Evolutionary conservation across 2,797 vertebrate genomes (phyloP).

Genomic region (Enteromius paludinosus): DNA sequence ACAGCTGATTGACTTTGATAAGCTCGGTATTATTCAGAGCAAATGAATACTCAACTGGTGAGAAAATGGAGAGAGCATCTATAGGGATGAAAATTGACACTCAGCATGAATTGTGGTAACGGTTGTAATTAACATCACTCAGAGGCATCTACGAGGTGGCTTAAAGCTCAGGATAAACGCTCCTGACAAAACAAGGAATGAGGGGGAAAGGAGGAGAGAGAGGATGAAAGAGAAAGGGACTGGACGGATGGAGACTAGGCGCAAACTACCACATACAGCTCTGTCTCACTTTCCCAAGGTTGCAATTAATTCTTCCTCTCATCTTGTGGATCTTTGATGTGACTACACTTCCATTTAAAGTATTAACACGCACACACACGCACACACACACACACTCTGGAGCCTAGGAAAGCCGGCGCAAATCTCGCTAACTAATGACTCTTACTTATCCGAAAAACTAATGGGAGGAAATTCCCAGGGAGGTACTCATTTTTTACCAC

Average conservation of each 20-base stretch:
- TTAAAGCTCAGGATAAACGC: constrained; percentile 52
- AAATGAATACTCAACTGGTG: constrained; percentile 47
- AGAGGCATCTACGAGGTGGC: constrained; percentile 56
- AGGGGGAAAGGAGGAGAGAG: neutral
- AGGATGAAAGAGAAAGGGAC: constrained; percentile 25
- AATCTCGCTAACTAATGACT: constrained; percentile 45
- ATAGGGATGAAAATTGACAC: constrained; percentile 42
- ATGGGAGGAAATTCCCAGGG: constrained; percentile 42
- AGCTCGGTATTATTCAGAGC: constrained; percentile 58
- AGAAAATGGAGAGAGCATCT: constrained; percentile 40
- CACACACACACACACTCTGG: neutral
- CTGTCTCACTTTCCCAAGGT: constrained; percentile 63
- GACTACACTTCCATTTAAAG: constrained; percentile 59
- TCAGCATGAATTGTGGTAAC: constrained; percentile 43
- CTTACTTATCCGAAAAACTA: constrained; percentile 35
- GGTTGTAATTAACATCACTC: constrained; percentile 67
- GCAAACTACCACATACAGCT: constrained; percentile 46
- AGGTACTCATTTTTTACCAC: constrained; percentile 41
- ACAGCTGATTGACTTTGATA: constrained; percentile 62
- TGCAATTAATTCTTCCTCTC: constrained; percentile 71
- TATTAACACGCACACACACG: constrained; percentile 38
- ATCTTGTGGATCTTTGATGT: constrained; percentile 71
- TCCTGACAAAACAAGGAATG: constrained; percentile 37
- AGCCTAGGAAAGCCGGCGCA: constrained; percentile 32
- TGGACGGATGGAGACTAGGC: constrained; percentile 28